Base-by-base conservation (phyloP, 1,140 invertebrate genomes). In the Diachasma alloeum region DNA sequence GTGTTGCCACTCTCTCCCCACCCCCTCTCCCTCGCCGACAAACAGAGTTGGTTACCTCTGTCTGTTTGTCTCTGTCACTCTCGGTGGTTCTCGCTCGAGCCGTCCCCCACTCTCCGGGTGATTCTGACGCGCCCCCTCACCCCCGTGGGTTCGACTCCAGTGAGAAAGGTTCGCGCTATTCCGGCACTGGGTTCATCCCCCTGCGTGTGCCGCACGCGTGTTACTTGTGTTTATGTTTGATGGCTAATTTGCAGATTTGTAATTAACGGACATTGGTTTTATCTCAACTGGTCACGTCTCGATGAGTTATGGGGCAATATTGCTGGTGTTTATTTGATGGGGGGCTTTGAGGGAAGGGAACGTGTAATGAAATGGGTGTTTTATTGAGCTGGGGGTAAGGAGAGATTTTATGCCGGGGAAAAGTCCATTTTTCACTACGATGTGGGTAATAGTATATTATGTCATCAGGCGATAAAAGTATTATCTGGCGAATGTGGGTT, bases 11-110 rank as follows among this genome's bases (percentile, higher is more conserved):
- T 73, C 74, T 46, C 36, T 76, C 63, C 63, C 72, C 79, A 81
- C 67, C 82, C 83, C 53, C 82, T 85, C 83, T 87, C 85, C 79
- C 79, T 72, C 6, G 26, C 59, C 59, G 13, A 63, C 59, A 63
- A 63, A 63, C 22, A 26, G 59, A 63, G 59, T 63, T 63, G 59
- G 59, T 63, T 63, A 26, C 78, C 89, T 48, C 74, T 68, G 74
- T 66, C 31, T 37, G 77, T 78, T 46, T 74, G 78, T 79, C 70
- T 73, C 71, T 80, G 72, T 75, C 72, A 71, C 79, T 82, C 59
- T 82, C 83, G n/a, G 6, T 9, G 4, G 11, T 42, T 87, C 80
- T 80, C 73, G 77, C 88, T 77, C 80, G 90, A 89, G 78, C 83
- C 48, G 48, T 53, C 15, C 59, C 59, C 59, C 59, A 63, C 59